Percentiles rank a stretch among this genome's conserved stretches.
Conservation (phyloP, 2,113 vertebrate genomes). For the Serilophus lunatus region DNA sequence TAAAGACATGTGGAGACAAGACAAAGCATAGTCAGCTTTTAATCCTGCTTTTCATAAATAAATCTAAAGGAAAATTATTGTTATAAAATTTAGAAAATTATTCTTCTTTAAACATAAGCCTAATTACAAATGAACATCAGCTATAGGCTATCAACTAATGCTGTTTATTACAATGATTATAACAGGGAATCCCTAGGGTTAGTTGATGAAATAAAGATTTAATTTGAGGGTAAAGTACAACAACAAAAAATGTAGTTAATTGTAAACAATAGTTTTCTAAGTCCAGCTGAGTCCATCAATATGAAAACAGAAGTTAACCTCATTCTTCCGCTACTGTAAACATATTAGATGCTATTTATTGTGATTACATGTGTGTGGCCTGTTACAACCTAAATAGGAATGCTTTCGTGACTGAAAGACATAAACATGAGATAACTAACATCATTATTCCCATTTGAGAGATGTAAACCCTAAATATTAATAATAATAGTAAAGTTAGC, state of each 20-base stretch:
- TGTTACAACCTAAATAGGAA: slow-evolving; percentile 76
- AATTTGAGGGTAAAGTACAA: slow-evolving; percentile 79
- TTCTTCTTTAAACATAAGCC: slow-evolving; percentile 72
- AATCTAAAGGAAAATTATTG: slow-evolving; percentile 67
- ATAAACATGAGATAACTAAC: slow-evolving; percentile 78
- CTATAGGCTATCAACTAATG: slow-evolving; percentile 67
- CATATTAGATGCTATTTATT: slow-evolving; percentile 90
- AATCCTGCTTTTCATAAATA: slow-evolving; percentile 75
- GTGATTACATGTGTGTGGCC: slow-evolving; percentile 84
- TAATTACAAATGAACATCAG: slow-evolving; percentile 69
- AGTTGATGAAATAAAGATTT: slow-evolving; percentile 81
- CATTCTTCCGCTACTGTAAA: slow-evolving; percentile 88
- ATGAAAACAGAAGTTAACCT: slow-evolving; percentile 83
- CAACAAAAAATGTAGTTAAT: slow-evolving; percentile 82
- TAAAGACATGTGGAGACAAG: slow-evolving; percentile 66
- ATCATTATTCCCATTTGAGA: slow-evolving; percentile 71
- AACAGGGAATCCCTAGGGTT: slow-evolving; percentile 77
- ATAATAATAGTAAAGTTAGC: slow-evolving; percentile 79
- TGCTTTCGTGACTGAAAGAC: slow-evolving; percentile 83
- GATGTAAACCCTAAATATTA: slow-evolving; percentile 83
- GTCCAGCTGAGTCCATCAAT: slow-evolving; percentile 82
- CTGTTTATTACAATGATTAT: slow-evolving; percentile 79
- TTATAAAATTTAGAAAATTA: slow-evolving; percentile 71
- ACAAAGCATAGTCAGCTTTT: slow-evolving; percentile 66
- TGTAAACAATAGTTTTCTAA: slow-evolving; percentile 81